Evolutionary conservation across 2,888 invertebrate genomes (phyloP).

Genomic region (Drosophila flavopinicola): DNA sequence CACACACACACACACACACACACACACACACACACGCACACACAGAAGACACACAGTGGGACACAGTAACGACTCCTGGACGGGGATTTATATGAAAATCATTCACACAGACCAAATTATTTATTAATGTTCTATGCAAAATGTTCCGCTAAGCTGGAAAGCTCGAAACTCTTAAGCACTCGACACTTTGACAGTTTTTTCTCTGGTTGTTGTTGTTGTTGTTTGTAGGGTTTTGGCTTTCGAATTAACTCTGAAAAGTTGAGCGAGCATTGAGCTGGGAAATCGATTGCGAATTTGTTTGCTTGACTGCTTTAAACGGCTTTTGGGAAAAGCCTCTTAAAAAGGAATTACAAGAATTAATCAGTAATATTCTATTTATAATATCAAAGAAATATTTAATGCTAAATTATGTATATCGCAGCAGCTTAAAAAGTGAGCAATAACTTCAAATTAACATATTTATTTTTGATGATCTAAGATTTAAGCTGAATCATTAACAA

Average conservation of each 20-base stretch:
- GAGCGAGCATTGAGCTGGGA: conserved; percentile 30
- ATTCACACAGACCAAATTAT: conserved; percentile 76
- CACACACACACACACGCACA: conserved; percentile 11
- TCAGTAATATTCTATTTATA: conserved; percentile 12
- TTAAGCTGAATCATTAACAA: too few species aligned
- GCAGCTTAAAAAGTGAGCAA: background rate
- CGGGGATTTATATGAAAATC: conserved; percentile 70
- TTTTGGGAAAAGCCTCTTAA: conserved; percentile 6
- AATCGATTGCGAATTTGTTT: conserved; percentile 48
- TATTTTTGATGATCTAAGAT: too few species aligned
- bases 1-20: conserved; percentile 47
- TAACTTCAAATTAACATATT: too few species aligned
- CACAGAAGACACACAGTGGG: conserved; percentile 15
- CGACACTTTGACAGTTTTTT: conserved; percentile 57
- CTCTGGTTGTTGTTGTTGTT: background rate
- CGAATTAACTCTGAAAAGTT: conserved; percentile 27
- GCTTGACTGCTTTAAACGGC: conserved; percentile 9
- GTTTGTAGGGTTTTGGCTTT: conserved; percentile 2
- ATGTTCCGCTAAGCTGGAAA: conserved; percentile 31
- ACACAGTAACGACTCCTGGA: conserved; percentile 33
- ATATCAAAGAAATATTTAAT: conserved; percentile 4
- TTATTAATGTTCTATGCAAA: conserved; percentile 72
- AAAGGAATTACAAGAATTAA: conserved; percentile 12
- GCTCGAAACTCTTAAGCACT: conserved; percentile 22
- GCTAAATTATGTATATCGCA: background rate